Evolutionary conservation across 2,888 invertebrate species (phyloP), one percentile per base, ranked within the genome.

Genomic region (Trimorus sp.): DNA sequence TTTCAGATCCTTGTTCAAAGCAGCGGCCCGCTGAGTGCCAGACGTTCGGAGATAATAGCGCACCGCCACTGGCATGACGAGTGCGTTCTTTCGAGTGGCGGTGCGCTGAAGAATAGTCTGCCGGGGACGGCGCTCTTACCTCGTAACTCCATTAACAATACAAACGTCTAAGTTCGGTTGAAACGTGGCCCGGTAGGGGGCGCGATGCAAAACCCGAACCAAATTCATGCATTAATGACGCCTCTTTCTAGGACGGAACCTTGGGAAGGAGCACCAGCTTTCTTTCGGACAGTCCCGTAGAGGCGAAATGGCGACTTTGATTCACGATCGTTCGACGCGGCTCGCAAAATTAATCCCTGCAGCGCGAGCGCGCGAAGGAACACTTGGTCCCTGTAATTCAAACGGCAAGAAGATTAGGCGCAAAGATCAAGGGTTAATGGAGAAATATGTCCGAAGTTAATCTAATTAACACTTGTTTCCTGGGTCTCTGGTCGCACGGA

Each of bases 1-100:
- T 70, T 79, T 56, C 58, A 71, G 70, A 75, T 76, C 70, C 75
- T 63, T 65, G 68, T 70, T 71, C 75, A 76, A 81, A 81, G 71
- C 75, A 70, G 66, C 70, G 40, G 56, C 58, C 74, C 54, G 75
- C 66, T 69, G 76, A 81, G 76, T 81, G 53, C 60, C 62, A 76
- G 76, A 76, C 74, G 76, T 81, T 81, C 68, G 70, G 48, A 81
- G 81, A 76, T 81, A 81, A 81, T 76, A 81, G 81, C 71, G 59
- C 60, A 74, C 76, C 76, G 66, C 80, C 66, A 81, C 71, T 76
- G 68, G 76, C 71, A 71, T 81, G 80, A 81, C 80, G 76, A 76
- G 80, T 76, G 71, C 70, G 76, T 81, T 71, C 80, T 81, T 81
- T 81, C 59, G 66, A 81, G 80, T 71, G 59, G 75, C 15, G 42